These are phyloP conservation scores for Antrozous pallidus DNA, from an alignment of 2,797 vertebrate genomes.

Conservation along the genomic window DNA sequence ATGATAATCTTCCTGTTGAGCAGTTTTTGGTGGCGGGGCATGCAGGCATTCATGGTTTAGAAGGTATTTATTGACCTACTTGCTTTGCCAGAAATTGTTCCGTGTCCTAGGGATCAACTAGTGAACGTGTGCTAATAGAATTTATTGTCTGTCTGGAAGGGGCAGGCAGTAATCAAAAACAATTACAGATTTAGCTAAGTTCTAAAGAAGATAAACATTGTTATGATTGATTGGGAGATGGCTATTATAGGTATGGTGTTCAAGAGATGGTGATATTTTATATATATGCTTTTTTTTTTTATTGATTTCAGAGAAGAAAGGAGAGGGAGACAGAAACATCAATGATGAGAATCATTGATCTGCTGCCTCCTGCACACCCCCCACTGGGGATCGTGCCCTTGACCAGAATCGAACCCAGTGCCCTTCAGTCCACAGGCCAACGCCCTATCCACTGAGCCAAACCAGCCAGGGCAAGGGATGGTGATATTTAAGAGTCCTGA, in stretches of 20 bases:
- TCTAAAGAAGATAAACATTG: not conserved
- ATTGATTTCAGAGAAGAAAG: too few species aligned
- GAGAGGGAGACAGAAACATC: too few species aligned
- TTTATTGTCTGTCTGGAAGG: not conserved
- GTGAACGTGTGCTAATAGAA: not conserved
- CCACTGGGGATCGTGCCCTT: too few species aligned
- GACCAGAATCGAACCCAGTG: too few species aligned
- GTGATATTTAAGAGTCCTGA: too few species aligned
- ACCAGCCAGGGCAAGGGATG: too few species aligned
- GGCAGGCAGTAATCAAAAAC: not conserved
- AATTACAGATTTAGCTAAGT: not conserved
- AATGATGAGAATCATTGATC: too few species aligned
- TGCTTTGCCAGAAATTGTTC: not conserved
- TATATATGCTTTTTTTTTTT: too few species aligned
- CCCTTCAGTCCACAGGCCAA: too few species aligned
- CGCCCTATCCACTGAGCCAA: too few species aligned
- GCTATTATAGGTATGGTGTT: not conserved
- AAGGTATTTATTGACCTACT: not conserved
- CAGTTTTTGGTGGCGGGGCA: not conserved
- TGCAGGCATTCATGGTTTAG: fast-evolving
- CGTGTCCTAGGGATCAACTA: not conserved
- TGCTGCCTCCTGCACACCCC: too few species aligned
- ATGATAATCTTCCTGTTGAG: not conserved
- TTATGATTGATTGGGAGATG: not conserved
- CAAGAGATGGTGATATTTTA: not conserved